Base-by-base conservation (phyloP, 2,113 vertebrate species). In the Syngnathus floridae region DNA sequence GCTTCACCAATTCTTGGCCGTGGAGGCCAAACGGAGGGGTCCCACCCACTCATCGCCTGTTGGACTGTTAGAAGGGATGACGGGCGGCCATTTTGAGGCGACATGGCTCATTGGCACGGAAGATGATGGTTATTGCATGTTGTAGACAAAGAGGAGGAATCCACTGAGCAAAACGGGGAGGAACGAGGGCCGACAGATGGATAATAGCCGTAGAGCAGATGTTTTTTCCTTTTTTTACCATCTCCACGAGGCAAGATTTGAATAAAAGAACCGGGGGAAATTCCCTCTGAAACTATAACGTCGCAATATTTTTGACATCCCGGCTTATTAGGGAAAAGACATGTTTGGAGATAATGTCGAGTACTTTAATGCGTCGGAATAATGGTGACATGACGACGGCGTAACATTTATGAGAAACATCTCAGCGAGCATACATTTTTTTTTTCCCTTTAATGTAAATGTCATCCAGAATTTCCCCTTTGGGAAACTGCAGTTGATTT, bases 21-120 rank as follows among this genome's bases (percentile, higher is more conserved):
- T 64, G 65, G 92, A 90, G 82, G 87, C 69, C 67, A 82, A 86
- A 87, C 84, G 83, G 56, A 55, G 74, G 51, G 19, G 68, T 43
- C 31, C 37, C 74, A 70, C 71, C 71, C 65, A 69, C 77, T 69
- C 72, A 0, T 48, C 65, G 64, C 58, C 60, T 37, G 17, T 19
- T 64, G 22, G 48, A 43, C 21, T 14, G 6, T 22, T 26, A 9
- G 56, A 74, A 58, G 68, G 48, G n/a, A 71, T 73, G 64, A 78
- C 79, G 78, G 38, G 36, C 17, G 80, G 71, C 76, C 52, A 62
- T 83, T 82, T 75, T 68, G 72, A 79, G 74, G 71, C 9, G 52
- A 40, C 80, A 84, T 59, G 82, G 82, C 82, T 88, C 84, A 77
- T 71, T 82, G 85, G 72, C 52, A 11, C 76, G 74, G 78, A 65